phyloP scores from a whole-genome alignment of 64 coral and sea anemone genomes.

The Acropora tenuis region DNA sequence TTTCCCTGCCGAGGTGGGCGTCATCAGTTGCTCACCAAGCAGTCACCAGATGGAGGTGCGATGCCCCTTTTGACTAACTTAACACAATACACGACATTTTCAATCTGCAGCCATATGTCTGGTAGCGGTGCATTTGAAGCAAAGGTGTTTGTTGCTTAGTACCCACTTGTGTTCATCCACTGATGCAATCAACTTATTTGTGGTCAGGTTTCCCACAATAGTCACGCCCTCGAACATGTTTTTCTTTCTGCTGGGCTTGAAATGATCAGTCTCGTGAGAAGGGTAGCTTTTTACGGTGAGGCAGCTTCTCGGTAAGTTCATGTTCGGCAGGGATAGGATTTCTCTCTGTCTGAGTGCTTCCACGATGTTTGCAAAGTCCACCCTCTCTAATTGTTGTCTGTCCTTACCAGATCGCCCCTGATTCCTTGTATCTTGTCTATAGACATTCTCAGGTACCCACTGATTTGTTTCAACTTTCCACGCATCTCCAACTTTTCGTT shows the following conservation, averaged over 20 bases:
- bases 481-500: conserved; percentile 42
- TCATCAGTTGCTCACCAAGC: conserved; percentile 45
- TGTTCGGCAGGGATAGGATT: conserved; percentile 45
- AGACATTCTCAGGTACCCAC: conserved; percentile 49
- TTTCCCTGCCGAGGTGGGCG: background rate
- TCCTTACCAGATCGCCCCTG: conserved; percentile 58
- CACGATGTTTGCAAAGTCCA: conserved; percentile 48
- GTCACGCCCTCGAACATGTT: background rate
- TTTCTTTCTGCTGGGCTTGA: conserved; percentile 14
- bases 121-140: conserved; percentile 53
- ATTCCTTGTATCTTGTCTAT: conserved; percentile 71
- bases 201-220: conserved; percentile 59
- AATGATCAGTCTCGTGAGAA: conserved; percentile 5
- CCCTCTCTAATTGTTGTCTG: conserved; percentile 37
- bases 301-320: background rate
- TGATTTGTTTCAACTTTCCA: conserved; percentile 32
- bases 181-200: conserved; percentile 56
- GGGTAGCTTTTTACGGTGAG: background rate
- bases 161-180: conserved; percentile 37
- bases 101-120: conserved; percentile 41
- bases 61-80: conserved; percentile 36
- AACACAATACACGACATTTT: conserved; percentile 27
- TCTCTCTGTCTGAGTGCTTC: conserved; percentile 48
- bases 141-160: conserved; percentile 13
- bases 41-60: conserved; percentile 21